These are phyloP conservation scores for Lasioglossum zephyrum DNA, from an alignment of 2,888 invertebrate species.

Conservation along the genomic window DNA sequence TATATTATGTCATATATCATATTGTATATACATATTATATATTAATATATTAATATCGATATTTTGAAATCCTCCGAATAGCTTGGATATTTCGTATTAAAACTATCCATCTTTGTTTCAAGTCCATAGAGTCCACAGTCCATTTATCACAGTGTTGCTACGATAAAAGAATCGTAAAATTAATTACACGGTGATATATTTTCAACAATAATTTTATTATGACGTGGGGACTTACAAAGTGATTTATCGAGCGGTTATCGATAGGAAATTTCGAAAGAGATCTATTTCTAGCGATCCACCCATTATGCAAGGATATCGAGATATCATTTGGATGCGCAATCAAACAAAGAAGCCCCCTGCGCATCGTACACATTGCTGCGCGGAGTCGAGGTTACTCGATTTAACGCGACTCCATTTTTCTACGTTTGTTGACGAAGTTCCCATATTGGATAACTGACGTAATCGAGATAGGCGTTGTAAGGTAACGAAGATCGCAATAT, in stretches of 20 bases:
- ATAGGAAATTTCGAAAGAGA: not conserved
- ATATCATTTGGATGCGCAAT: not conserved
- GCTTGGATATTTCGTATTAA: not conserved
- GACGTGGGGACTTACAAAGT: not conserved
- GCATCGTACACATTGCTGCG: no score
- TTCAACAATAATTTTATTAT: not conserved
- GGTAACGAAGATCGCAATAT: slow-evolving; percentile 73
- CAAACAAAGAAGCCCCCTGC: not conserved
- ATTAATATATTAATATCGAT: no score
- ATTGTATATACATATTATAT: no score
- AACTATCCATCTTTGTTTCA: not conserved
- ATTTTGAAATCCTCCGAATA: not conserved
- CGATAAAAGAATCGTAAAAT: not conserved
- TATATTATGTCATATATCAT: no score
- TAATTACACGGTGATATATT: not conserved
- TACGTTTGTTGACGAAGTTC: slow-evolving; percentile 64
- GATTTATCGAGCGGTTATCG: not conserved
- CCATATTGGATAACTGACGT: slow-evolving; percentile 55
- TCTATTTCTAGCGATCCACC: not conserved
- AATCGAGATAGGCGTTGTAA: slow-evolving; percentile 59
- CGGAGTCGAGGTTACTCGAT: not conserved
- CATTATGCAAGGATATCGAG: not conserved
- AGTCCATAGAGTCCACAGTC: not conserved
- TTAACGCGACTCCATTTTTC: slow-evolving; percentile 47
- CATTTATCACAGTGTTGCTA: not conserved